These are phyloP conservation scores for Danaus plexippus DNA, from an alignment of 1,140 invertebrate genomes.

Conservation along the genomic window DNA sequence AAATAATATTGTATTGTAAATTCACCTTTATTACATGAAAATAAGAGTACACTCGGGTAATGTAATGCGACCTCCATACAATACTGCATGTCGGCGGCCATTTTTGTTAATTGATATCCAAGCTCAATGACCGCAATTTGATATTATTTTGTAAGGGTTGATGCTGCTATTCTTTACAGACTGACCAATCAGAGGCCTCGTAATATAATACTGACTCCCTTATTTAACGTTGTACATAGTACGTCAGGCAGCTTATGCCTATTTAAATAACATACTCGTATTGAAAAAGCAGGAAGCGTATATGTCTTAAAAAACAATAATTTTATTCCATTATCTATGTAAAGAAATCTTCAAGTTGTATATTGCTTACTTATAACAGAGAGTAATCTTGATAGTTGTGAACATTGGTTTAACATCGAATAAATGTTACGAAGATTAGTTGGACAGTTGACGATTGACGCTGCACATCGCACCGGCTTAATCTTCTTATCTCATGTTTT, in stretches of 20 bases:
- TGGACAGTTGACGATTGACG: neutral
- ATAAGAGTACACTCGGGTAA: slow-evolving; percentile 12
- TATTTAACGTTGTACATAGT: too few species aligned
- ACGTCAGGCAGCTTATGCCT: too few species aligned
- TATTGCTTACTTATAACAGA: slow-evolving; percentile 6
- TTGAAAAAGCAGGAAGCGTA: too few species aligned
- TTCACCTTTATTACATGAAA: slow-evolving; percentile 10
- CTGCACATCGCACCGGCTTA: too few species aligned
- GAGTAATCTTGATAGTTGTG: neutral
- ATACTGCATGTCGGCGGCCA: slow-evolving; percentile 36
- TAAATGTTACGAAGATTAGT: neutral
- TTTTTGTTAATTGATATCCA: slow-evolving; percentile 62
- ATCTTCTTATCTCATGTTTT: too few species aligned
- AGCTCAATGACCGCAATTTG: slow-evolving; percentile 57
- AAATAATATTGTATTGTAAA: slow-evolving; percentile 11
- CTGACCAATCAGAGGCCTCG: slow-evolving; percentile 42
- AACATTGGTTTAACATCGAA: neutral
- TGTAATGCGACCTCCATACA: slow-evolving; percentile 6
- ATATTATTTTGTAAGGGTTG: slow-evolving; percentile 51
- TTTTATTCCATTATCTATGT: too few species aligned
- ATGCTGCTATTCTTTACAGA: slow-evolving; percentile 38
- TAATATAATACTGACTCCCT: too few species aligned
- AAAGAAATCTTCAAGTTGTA: slow-evolving; percentile 17
- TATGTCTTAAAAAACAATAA: too few species aligned
- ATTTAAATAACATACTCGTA: too few species aligned